Evolutionary conservation across 2,797 vertebrate genomes (phyloP), one percentile per base, ranked within the genome.

Genomic region (Anniella stebbinsi): DNA sequence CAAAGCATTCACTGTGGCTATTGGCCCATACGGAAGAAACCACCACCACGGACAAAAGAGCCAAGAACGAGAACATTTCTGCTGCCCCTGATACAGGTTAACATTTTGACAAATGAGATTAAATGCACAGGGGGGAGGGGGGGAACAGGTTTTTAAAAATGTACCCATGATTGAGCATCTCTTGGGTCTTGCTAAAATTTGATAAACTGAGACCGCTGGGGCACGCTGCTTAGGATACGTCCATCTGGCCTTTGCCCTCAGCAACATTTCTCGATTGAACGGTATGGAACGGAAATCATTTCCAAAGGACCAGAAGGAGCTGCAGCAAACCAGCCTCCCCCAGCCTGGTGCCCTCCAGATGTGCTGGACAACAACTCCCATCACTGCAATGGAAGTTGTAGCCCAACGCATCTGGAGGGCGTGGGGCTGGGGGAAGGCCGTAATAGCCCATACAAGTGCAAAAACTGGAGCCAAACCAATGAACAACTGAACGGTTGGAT

Each of bases 381-480:
- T n/a, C n/a, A n/a, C n/a, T n/a, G n/a, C n/a, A n/a, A n/a, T n/a
- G n/a, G n/a, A n/a, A n/a, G n/a, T n/a, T n/a, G n/a, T n/a, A n/a
- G n/a, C n/a, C n/a, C n/a, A n/a, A n/a, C n/a, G n/a, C n/a, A n/a
- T n/a, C n/a, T n/a, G n/a, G 17, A 15, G 9, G 48, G 48, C 48
- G 9, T 51, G 48, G 48, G 48, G 4, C 9, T 15, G 57, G 57
- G 17, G 17, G 11, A 13, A 60, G 57, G 21, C 25, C 10, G 25
- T 4, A 23, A 4, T 5, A 67, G 23, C 9, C 21, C 25, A 67
- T 25, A 3, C 45, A 78, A 30, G 13, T 4, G 25, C 75, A 77
- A 28, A 25, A 0, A 5, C 28, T 1, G 2, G 28, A 18, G 6
- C 28, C 3, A 15, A 36, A 57, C 30, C 30, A 13, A 5, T 1